Percentiles rank a stretch among this genome's conserved stretches.
phyloP scores from a whole-genome alignment of 2,113 vertebrate species.

The Gallinago media region DNA sequence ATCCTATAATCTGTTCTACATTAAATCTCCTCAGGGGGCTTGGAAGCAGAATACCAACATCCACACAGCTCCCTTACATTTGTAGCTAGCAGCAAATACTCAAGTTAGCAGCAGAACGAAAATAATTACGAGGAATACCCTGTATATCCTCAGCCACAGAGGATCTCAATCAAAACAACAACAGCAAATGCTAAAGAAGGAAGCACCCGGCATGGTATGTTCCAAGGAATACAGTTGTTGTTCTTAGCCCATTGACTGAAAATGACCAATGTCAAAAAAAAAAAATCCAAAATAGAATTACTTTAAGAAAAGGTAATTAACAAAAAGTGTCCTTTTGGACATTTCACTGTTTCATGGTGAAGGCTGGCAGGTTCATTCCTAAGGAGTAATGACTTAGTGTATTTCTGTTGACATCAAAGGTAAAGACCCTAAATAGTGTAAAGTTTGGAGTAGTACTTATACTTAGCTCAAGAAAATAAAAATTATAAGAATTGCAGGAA shows the following conservation, averaged over 20 bases:
- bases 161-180: constrained; percentile 38
- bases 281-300: neutral
- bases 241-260: neutral
- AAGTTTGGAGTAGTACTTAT: neutral
- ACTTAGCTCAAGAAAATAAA: neutral
- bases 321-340: neutral
- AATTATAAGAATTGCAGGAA: neutral
- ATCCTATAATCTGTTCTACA: constrained; percentile 46
- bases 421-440: neutral
- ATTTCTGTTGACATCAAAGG: neutral
- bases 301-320: neutral
- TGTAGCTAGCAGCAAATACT: neutral
- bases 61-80: neutral
- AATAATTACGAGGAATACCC: neutral
- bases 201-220: neutral
- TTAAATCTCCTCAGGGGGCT: constrained; percentile 46
- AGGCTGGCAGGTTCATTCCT: neutral
- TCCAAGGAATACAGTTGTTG: constrained; percentile 26
- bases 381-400: neutral
- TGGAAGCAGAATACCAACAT: neutral
- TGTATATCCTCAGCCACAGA: neutral
- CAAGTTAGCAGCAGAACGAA: neutral
- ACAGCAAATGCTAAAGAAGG: neutral
- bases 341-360: neutral
- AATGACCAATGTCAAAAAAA: neutral